Percentiles rank a stretch among this genome's conserved stretches.
Conservation (phyloP, 2,797 vertebrate species). For the Enteromius treurensis region DNA sequence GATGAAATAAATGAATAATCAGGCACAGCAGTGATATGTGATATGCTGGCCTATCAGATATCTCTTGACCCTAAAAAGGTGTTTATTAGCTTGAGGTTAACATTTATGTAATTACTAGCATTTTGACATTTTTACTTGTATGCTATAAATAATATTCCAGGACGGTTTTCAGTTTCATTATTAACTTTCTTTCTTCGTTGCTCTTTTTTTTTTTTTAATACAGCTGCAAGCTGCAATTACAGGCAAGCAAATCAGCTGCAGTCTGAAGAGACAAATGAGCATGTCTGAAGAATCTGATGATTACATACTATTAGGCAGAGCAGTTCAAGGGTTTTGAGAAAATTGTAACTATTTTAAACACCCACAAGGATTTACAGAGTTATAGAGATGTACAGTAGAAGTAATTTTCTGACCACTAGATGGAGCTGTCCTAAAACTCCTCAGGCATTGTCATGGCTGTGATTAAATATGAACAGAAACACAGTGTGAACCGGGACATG, state of each 20-base stretch:
- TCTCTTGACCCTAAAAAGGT: background rate
- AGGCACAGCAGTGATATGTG: background rate
- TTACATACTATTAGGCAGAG: background rate
- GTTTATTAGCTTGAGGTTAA: background rate
- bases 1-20: conserved; percentile 11
- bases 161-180: background rate
- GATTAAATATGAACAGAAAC: background rate
- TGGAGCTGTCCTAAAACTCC: background rate
- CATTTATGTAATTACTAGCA: background rate
- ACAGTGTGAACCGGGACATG: background rate
- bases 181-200: background rate
- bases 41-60: conserved; percentile 2
- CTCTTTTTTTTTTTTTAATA: background rate
- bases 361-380: background rate
- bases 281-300: background rate
- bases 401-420: conserved; percentile 4
- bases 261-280: background rate
- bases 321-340: background rate
- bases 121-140: background rate
- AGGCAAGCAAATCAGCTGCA: background rate
- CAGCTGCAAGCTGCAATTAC: background rate
- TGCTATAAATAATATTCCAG: background rate
- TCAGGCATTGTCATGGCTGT: background rate
- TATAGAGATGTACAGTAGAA: background rate
- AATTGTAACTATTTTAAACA: background rate